Conservation (phyloP, 2,113 vertebrate species). For the Petaurus breviceps region DNA sequence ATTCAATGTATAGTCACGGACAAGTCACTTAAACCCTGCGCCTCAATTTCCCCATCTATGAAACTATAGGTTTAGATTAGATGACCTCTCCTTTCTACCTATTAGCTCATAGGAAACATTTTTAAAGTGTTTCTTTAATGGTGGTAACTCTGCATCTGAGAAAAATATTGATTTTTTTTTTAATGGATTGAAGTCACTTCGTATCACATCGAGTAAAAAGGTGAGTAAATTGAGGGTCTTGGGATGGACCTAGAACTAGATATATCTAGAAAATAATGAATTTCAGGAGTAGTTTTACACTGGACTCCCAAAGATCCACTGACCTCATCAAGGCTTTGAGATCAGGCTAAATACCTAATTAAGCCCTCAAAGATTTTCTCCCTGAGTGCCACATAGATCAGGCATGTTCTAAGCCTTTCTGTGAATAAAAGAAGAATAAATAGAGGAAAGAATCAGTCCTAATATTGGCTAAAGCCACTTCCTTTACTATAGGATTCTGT, state of each 20-base stretch:
- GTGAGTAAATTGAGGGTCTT: not conserved
- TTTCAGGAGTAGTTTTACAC: not conserved
- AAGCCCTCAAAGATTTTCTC: not conserved
- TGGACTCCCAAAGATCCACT: not conserved
- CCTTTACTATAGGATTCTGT: not conserved
- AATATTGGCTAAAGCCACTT: not conserved
- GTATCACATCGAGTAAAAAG: not conserved
- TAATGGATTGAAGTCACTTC: not conserved
- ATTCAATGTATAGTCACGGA: not conserved
- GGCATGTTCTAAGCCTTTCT: not conserved
- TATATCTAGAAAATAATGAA: not conserved
- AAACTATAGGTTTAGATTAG: not conserved
- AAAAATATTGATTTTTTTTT: not conserved
- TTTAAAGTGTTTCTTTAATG: not conserved
- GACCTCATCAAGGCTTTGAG: not conserved
- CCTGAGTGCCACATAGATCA: not conserved
- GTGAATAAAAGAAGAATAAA: not conserved
- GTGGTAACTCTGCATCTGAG: not conserved
- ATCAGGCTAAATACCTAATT: not conserved
- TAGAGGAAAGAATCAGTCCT: not conserved
- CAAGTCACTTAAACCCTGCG: not conserved
- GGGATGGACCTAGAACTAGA: not conserved
- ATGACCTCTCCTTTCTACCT: not conserved
- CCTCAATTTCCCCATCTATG: not conserved
- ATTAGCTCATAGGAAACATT: not conserved